These are phyloP conservation scores for Chymomyza caudatula DNA, from an alignment of 2,888 invertebrate genomes.

Conservation along the genomic window DNA sequence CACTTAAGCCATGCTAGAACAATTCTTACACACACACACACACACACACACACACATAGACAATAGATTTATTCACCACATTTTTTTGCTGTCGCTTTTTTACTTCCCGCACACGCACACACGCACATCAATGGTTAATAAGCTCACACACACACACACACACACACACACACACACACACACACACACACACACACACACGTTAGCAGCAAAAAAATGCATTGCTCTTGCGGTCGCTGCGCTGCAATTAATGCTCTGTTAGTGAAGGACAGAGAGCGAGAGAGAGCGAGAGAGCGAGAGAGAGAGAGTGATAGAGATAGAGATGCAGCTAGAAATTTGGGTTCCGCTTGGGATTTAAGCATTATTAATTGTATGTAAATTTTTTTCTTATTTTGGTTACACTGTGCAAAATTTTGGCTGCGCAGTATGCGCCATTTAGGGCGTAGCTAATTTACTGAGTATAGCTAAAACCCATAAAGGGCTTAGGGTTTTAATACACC, in stretches of 20 bases:
- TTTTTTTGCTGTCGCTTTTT: slow-evolving; percentile 60
- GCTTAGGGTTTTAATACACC: too few species aligned
- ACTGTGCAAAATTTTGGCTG: background rate
- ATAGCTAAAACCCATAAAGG: too few species aligned
- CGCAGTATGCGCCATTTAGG: too few species aligned
- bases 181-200: slow-evolving; percentile 15
- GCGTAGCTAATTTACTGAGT: too few species aligned
- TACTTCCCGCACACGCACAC: slow-evolving; percentile 59
- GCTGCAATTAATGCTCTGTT: background rate
- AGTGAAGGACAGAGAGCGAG: background rate
- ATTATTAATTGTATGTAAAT: background rate
- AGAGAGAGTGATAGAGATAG: background rate
- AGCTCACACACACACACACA: slow-evolving; percentile 32
- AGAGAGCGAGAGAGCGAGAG: background rate
- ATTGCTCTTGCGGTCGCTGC: slow-evolving; percentile 23
- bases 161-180: background rate
- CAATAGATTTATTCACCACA: slow-evolving; percentile 56
- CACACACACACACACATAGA: slow-evolving; percentile 3
- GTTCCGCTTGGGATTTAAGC: background rate
- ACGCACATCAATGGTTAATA: slow-evolving; percentile 39
- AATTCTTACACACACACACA: slow-evolving; percentile 34
- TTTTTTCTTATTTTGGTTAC: background rate
- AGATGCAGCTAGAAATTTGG: background rate
- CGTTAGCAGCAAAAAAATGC: slow-evolving; percentile 41
- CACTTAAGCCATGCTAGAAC: slow-evolving; percentile 49